Evolutionary conservation across 2,888 invertebrate genomes (phyloP).

Genomic region (Amiota communis): DNA sequence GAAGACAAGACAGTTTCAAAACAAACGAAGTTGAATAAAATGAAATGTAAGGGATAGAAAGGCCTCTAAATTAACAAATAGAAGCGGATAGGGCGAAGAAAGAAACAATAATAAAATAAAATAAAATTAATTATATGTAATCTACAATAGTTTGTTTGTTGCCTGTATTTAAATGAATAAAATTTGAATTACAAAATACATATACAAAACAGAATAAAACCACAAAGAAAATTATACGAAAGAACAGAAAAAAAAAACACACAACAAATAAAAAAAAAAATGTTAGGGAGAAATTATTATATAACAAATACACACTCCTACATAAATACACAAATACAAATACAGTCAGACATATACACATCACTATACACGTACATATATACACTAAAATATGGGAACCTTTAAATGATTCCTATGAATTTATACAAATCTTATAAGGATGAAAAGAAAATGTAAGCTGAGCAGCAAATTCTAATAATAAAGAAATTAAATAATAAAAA

Average conservation of each 20-base stretch:
- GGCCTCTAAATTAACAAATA: not conserved
- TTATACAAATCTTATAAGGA: conserved; percentile 16
- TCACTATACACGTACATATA: no score
- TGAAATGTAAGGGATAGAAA: not conserved
- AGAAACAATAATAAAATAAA: conserved; percentile 27
- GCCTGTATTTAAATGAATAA: conserved; percentile 48
- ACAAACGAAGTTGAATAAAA: not conserved
- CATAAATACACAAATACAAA: not conserved
- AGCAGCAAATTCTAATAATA: conserved; percentile 15
- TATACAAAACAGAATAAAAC: not conserved
- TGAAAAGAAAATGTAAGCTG: conserved; percentile 41
- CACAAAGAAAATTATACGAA: not conserved
- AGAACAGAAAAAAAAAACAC: not conserved
- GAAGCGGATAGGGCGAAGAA: not conserved
- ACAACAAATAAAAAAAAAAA: not conserved
- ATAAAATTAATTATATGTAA: conserved; percentile 42
- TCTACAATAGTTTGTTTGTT: conserved; percentile 51
- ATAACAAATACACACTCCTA: not conserved
- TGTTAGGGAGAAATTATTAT: not conserved
- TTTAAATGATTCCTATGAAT: conserved; percentile 28
- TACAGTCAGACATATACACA: not conserved
- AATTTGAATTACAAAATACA: conserved; percentile 15
- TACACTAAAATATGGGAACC: no score
- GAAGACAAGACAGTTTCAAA: not conserved
- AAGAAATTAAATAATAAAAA: conserved; percentile 19